Evolutionary conservation across 2,797 vertebrate species (phyloP).

Genomic region (Myiotriccus ornatus): DNA sequence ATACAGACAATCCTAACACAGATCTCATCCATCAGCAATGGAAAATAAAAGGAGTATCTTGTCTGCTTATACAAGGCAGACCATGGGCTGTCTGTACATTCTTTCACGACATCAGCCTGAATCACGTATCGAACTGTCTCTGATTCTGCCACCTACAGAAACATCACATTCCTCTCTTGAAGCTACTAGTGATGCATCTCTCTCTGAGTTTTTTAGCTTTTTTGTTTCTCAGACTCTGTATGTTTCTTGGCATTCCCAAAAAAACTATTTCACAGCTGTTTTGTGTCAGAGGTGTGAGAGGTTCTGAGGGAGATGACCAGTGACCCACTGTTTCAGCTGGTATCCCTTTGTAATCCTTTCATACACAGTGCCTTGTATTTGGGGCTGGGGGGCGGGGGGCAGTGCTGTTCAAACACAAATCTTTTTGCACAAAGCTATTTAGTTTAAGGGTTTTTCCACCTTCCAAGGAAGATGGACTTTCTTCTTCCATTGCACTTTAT

Average conservation of each 20-base stretch:
- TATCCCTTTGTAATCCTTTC: not conserved
- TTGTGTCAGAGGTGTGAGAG: not conserved
- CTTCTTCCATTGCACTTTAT: not conserved
- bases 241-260: not conserved
- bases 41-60: not conserved
- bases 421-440: not conserved
- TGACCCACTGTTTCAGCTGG: not conserved
- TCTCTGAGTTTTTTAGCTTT: not conserved
- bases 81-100: rapidly evolving
- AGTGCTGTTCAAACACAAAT: not conserved
- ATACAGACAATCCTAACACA: not conserved
- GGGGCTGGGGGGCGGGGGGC: no score
- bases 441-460: not conserved
- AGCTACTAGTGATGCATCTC: not conserved
- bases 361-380: not conserved
- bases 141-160: not conserved
- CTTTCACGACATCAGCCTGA: not conserved
- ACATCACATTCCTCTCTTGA: not conserved
- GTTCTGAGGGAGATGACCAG: no score
- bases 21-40: not conserved
- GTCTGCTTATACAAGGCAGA: not conserved
- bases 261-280: not conserved
- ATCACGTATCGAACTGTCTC: rapidly evolving
- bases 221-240: not conserved
- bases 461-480: not conserved